Evolutionary conservation across 2,888 invertebrate genomes (phyloP), one percentile per base, ranked within the genome.

Genomic region (Mythimna vitellina): DNA sequence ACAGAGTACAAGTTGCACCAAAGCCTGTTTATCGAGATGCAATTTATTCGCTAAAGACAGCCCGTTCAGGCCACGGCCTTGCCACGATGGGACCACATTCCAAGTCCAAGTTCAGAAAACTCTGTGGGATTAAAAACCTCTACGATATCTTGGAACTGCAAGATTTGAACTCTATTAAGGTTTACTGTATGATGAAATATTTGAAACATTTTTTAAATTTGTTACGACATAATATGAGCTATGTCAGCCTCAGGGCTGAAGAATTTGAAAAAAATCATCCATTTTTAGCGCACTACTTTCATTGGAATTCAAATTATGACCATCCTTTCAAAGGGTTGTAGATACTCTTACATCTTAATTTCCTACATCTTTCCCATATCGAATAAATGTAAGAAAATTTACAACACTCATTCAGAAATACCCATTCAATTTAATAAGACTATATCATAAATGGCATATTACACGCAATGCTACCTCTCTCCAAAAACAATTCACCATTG

Each of bases 11-110:
- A 86, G 89, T 89, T 90, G 86, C 87, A 89, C 85, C 86, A 81
- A 78, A 93, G 91, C 95, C 93, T 91, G 94, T 93, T 92, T 93
- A 91, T 90, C 91, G 89, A 87, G 89, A 86, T 77, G 93, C 93
- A 93, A 94, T 95, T 95, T 95, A 95, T 94, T 92, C 92, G 91
- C 92, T 93, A 93, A 92, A 92, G 93, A 93, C 92, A 92, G 89
- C 89, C 90, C 91, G 89, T 89, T 92, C 92, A 92, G 91, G 89
- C 90, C 92, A 87, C 90, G 92, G 90, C 92, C 93, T 93, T 92
- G 92, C 91, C 84, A 82, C 87, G 89, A 89, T 90, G 83, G 88
- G 92, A 91, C 94, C 87, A 90, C 95, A 95, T 96, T 96, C 95
- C 95, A 85, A 74, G 75, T 83, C 80, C 85, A 91, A 89, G 92